A percentile compares a stretch with the other conserved stretches of the same genome.
Conservation (phyloP, 2,113 vertebrate genomes). For the Odocoileus virginianus region DNA sequence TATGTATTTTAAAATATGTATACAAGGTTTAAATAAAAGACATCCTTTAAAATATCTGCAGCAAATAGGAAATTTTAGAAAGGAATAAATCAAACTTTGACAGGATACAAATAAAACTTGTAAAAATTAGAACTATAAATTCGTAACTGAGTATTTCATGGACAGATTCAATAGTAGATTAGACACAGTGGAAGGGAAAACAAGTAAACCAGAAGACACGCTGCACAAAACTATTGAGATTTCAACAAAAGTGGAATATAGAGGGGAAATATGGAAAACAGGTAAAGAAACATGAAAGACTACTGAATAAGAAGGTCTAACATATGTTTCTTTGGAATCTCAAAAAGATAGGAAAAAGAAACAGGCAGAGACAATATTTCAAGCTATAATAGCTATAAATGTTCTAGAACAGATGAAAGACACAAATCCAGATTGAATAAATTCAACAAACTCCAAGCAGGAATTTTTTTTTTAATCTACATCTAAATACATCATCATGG, state of each 20-base stretch:
- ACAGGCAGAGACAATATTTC: neutral
- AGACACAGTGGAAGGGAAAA: neutral
- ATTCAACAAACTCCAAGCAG: conserved; percentile 8
- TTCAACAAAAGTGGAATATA: neutral
- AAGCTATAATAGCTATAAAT: neutral
- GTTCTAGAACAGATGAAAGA: neutral
- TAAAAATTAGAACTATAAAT: conserved; percentile 24
- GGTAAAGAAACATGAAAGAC: neutral
- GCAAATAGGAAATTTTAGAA: neutral
- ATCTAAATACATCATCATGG: neutral
- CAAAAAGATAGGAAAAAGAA: neutral
- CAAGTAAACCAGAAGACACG: neutral
- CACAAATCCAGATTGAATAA: neutral
- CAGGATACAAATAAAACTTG: neutral
- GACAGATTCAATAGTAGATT: neutral
- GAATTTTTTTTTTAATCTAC: neutral
- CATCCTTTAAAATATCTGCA: neutral
- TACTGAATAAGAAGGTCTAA: neutral
- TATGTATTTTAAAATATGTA: neutral
- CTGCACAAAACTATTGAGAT: neutral
- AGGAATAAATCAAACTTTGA: neutral
- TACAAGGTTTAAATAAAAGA: neutral
- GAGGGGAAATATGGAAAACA: neutral
- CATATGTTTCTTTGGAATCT: neutral
- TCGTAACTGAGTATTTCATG: neutral